Conservation (phyloP, 2,888 invertebrate species). For the Adelphocoris suturalis region DNA sequence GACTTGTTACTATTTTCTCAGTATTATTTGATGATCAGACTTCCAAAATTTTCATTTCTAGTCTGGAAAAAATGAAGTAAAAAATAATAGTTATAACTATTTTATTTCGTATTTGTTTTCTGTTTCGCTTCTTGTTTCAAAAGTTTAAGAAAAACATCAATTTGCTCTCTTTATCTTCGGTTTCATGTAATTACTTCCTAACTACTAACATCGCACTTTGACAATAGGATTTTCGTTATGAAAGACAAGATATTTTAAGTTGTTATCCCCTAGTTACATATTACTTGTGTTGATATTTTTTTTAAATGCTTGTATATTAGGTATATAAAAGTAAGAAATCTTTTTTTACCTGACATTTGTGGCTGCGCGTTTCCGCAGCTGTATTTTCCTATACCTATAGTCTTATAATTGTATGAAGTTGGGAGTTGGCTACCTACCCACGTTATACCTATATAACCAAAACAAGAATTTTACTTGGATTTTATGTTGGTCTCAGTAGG, state of each 20-base stretch:
- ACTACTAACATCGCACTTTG: constrained; percentile 22
- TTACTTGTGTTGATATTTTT: constrained; percentile 31
- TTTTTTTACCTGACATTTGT: constrained; percentile 39
- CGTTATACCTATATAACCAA: too few species aligned
- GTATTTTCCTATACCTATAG: constrained; percentile 33
- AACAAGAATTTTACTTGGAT: too few species aligned
- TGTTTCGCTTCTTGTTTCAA: constrained; percentile 30
- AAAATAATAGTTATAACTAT: neutral
- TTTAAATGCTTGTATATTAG: neutral
- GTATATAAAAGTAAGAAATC: constrained; percentile 4
- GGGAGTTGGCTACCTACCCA: neutral
- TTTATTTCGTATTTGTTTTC: constrained; percentile 24
- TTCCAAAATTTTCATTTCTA: constrained; percentile 69
- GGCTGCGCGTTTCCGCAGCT: constrained; percentile 14
- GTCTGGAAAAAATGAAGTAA: constrained; percentile 59
- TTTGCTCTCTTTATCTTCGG: constrained; percentile 1
- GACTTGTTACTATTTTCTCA: constrained; percentile 69
- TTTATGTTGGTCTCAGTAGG: too few species aligned
- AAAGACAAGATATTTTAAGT: constrained; percentile 43
- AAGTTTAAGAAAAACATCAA: neutral
- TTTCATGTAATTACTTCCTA: neutral
- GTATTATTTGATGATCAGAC: constrained; percentile 67
- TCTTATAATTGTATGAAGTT: constrained; percentile 13
- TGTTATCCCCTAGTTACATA: constrained; percentile 4
- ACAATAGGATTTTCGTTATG: constrained; percentile 46